Evolutionary conservation across 2,113 vertebrate species (phyloP), one percentile per base, ranked within the genome.

Genomic region (Xiphophorus hellerii): DNA sequence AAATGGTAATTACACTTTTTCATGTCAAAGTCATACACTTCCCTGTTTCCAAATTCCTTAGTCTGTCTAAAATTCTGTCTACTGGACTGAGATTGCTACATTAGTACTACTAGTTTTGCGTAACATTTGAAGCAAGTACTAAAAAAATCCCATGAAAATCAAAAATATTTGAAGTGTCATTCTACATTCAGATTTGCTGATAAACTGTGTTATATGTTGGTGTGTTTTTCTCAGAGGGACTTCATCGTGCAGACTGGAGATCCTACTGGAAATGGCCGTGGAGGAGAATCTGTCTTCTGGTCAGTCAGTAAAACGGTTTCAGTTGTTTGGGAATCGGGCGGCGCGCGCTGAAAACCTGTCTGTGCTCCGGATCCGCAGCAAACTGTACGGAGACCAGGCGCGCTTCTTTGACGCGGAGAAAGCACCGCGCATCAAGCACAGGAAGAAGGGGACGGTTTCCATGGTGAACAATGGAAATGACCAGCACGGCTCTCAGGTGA

Each of bases 401-500:
- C 93, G 95, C 78, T 99, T 96, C 91, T 99, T 99, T 75, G 98
- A 99, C 31, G 86, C 90, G 9, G 98, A 99, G 90, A 99, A 98
- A 80, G 87, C 92, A 0, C 98, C 98, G 0, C 95, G 98, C 83
- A 99, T 99, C 91, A 99, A 99, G 83, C 98, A 99, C 87, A 97
- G 94, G 93, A 99, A 98, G 89, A 96, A 93, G 63, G 98, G 98
- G 66, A 98, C 96, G 0, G 96, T 99, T 22, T 99, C 98, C 30
- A 98, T 99, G 98, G 98, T 99, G 88, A 99, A 99, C 93, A 98
- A 98, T 61, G 98, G 98, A 81, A 97, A 42, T 17, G 96, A 96
- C 76, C 96, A 97, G 67, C 97, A 99, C 73, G 98, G 96, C 71
- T 99, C 98, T 85, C 98, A 99, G 97, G 98, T 99, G 61, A 80